Conservation (phyloP, 2,888 invertebrate species). For the Alloplasta piceator region DNA sequence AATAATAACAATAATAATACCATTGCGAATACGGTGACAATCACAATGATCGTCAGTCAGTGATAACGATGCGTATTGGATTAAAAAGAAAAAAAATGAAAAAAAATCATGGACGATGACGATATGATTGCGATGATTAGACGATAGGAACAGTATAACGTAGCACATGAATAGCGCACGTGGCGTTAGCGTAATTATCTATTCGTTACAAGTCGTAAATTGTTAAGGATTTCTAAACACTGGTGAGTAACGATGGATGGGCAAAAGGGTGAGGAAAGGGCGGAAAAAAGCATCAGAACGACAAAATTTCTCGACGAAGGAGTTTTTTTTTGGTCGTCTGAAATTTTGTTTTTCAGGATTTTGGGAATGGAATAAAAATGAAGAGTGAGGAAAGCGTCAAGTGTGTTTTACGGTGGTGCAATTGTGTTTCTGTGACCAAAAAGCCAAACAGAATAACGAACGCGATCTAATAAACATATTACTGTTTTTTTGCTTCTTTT, state of each 20-base stretch:
- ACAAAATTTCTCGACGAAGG: not conserved
- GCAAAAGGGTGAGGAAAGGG: conserved; percentile 9
- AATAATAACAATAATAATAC: conserved; percentile 65
- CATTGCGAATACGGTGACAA: conserved; percentile 72
- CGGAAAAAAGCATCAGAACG: conserved; percentile 1
- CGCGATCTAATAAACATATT: conserved; percentile 69
- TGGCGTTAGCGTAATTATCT: conserved; percentile 61
- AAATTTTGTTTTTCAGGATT: not conserved
- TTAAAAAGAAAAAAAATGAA: conserved; percentile 11
- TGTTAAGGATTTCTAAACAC: conserved; percentile 40
- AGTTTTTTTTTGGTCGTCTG: not conserved
- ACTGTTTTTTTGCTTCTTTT: conserved; percentile 25
- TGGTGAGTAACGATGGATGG: conserved; percentile 17
- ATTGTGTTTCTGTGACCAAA: conserved; percentile 81
- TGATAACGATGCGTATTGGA: conserved; percentile 38
- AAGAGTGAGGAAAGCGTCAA: conserved; percentile 75
- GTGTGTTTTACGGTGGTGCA: conserved; percentile 79
- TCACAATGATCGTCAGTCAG: conserved; percentile 64
- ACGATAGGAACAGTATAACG: conserved; percentile 69
- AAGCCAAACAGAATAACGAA: conserved; percentile 81
- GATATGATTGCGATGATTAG: conserved; percentile 68
- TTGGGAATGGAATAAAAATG: conserved; percentile 36
- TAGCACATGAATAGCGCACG: conserved; percentile 67
- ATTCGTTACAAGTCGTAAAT: conserved; percentile 53
- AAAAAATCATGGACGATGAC: conserved; percentile 66